phyloP scores from a whole-genome alignment of 2,113 vertebrate genomes.

The Vanacampus margaritifer region DNA sequence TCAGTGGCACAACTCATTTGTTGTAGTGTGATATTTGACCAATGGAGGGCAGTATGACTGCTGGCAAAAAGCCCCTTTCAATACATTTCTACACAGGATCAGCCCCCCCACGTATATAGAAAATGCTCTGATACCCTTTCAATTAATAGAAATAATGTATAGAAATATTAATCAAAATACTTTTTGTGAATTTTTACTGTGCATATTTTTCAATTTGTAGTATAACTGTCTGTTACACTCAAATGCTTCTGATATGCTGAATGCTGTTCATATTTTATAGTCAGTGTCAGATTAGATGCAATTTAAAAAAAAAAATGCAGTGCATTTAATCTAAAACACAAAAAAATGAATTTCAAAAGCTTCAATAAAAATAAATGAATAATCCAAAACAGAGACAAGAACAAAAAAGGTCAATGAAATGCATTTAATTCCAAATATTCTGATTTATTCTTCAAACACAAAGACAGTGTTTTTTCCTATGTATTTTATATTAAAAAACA shows the following conservation, averaged over 20 bases:
- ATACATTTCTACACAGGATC: slow-evolving; percentile 12
- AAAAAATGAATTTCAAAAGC: not conserved
- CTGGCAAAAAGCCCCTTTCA: slow-evolving; percentile 44
- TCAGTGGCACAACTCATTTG: not conserved
- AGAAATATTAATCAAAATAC: not conserved
- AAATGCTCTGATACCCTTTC: not conserved
- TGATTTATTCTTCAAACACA: not conserved
- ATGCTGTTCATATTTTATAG: not conserved
- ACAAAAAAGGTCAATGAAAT: not conserved
- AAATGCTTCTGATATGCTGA: not conserved
- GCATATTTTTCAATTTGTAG: not conserved
- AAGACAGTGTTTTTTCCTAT: not conserved
- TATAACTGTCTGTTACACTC: not conserved
- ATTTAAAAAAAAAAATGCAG: not conserved
- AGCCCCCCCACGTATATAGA: not conserved
- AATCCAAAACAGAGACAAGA: too few relatives aligned
- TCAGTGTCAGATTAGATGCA: not conserved
- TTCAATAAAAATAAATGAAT: not conserved
- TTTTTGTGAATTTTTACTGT: not conserved
- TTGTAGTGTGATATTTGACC: slow-evolving; percentile 52
- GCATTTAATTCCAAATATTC: not conserved
- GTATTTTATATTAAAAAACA: not conserved
- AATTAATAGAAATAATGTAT: not conserved
- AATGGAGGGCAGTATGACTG: slow-evolving; percentile 76
- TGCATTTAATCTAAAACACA: too few relatives aligned